Evolutionary conservation across 2,888 invertebrate species (phyloP).

Genomic region (Galerucella calmariensis): DNA sequence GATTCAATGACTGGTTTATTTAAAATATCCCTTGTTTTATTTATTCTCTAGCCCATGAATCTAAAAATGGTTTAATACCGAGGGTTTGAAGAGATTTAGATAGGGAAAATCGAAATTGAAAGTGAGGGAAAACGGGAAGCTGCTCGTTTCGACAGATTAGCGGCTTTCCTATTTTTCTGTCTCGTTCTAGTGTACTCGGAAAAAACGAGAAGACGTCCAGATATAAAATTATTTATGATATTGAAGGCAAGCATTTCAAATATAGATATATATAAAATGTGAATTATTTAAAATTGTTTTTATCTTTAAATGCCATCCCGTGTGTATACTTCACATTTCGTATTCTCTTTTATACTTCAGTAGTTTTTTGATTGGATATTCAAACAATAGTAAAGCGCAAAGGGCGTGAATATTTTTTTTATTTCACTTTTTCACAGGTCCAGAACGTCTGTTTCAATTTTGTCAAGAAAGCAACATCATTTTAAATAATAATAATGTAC

Average conservation of each 20-base stretch:
- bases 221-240: constrained; percentile 18
- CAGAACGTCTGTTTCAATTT: too few relatives aligned
- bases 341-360: neutral
- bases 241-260: constrained; percentile 1
- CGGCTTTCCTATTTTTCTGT: constrained; percentile 13
- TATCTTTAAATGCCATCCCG: neutral
- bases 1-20: constrained; percentile 8
- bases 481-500: too few relatives aligned
- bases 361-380: neutral
- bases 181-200: neutral
- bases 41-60: constrained; percentile 28
- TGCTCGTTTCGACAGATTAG: constrained; percentile 52
- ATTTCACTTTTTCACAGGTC: too few relatives aligned
- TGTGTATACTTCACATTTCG: neutral
- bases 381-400: neutral
- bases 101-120: constrained; percentile 55
- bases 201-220: neutral
- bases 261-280: neutral
- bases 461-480: too few relatives aligned
- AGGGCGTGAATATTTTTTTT: too few relatives aligned
- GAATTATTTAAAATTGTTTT: neutral
- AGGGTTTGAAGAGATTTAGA: constrained; percentile 51
- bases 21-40: constrained; percentile 19
- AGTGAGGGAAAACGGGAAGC: constrained; percentile 48
- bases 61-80: constrained; percentile 45